Evolutionary conservation across 2,888 invertebrate species (phyloP), one percentile per base, ranked within the genome.

Genomic region (Nomada hirtipes): DNA sequence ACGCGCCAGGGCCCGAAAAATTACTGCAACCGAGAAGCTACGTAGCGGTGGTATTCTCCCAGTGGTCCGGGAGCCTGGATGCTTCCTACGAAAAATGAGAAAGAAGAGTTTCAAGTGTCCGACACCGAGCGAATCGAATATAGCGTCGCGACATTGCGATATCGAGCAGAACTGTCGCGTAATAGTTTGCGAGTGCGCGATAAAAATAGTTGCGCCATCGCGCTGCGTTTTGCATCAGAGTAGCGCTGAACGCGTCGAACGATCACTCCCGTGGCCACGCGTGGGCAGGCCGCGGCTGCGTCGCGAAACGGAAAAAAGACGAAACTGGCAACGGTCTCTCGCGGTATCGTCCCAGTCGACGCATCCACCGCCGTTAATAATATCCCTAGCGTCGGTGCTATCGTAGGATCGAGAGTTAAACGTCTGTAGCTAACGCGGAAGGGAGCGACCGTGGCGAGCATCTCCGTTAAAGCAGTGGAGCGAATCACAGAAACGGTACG

Each of bases 1-100:
- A 70, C 75, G 78, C 64, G 72, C 82, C 83, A 76, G 61, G 29
- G 72, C 42, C 20, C 23, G 71, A 83, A 85, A 83, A 85, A 88
- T 85, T 59, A 77, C 79, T 71, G 65, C 82, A 61, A 76, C 64
- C 74, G 65, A 26, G 68, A 82, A 65, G 52, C 63, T 52, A 18
- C 29, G 4, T 3, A 29, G 29, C 7, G 7, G 0, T 7, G 29
- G 29, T 29, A 0, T 7, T 7, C 4, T 4, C 29, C 7, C 4
- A 29, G 7, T 29, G 29, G 29, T 36, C 7, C 36, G 36, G 36
- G 36, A 36, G 36, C 36, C 36, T 7, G 36, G 36, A 11, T 18
- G 47, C 47, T 26, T 26, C 4, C 23, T 15, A 11, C 20, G 20
- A 2, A 9, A 20, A 20, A 53, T 4, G 53, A 53, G 53, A 53